Base-by-base conservation (phyloP, 2,888 invertebrate species). In the Platerodrilus igneus region DNA sequence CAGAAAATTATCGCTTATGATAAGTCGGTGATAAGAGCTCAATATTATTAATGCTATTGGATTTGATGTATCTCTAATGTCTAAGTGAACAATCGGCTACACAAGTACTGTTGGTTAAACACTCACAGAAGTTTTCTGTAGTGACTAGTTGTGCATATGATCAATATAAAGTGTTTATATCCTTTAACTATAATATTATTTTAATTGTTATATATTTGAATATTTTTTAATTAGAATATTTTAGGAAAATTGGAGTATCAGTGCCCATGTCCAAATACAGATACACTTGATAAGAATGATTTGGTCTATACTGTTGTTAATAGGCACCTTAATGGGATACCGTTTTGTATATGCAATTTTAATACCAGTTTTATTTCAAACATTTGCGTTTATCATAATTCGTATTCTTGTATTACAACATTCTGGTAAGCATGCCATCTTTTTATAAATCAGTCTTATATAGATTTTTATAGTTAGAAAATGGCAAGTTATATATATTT, bases 351-450 rank as follows among this genome's bases (percentile, higher is more conserved):
- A 55, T 44, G 26, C 39, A 20, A 31, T 55, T 14, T 32, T 52
- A 27, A 35, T 55, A 19, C 53, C 52, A 10, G 30, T 53, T 9
- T 21, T 51, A 8, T 52, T 53, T 36, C 51, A 53, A 34, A 42
- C 39, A 13, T 6, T 48, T 9, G 26, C 40, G n/a, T 29, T 40
- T 41, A 14, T 23, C 16, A 36, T 47, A 13, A 42, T 53, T 22
- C 43, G 48, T 5, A 4, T 46, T 4, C 37, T 42, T 25, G 46
- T 37, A 27, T 37, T 48, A 22, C 50, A 53, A 23, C 23, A 48
- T 34, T 34, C 49, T 23, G 36, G 55, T 50, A 47, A 42, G 42
- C 36, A 31, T n/a, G n/a, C n/a, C n/a, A n/a, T n/a, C n/a, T n/a
- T n/a, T n/a, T n/a, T n/a, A n/a, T n/a, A n/a, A n/a, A n/a, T 16